Evolutionary conservation across 2,113 vertebrate species (phyloP).

Genomic region (Odobenus rosmarus): DNA sequence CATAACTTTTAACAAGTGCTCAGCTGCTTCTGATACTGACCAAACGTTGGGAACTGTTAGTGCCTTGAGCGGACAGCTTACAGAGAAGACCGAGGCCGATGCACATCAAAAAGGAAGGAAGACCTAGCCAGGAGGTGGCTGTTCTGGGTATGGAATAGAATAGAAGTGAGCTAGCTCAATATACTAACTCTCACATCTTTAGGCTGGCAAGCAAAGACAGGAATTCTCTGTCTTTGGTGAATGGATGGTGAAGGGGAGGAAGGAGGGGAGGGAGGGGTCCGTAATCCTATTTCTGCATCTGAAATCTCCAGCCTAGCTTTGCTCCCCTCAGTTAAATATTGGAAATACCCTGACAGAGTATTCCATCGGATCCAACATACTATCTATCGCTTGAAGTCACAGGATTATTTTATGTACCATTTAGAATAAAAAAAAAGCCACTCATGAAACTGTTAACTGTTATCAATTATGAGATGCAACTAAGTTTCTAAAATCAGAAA

Average conservation of each 20-base stretch:
- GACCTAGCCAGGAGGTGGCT: background rate
- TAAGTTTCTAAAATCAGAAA: conserved; percentile 29
- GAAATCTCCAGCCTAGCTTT: background rate
- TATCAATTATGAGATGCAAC: background rate
- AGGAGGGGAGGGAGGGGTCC: background rate
- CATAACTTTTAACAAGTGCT: background rate
- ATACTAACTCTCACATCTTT: background rate
- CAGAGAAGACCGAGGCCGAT: background rate
- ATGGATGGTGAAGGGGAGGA: background rate
- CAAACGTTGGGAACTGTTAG: background rate
- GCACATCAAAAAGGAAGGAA: background rate
- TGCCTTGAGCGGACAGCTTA: background rate
- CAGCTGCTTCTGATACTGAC: background rate
- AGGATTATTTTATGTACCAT: background rate
- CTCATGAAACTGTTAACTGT: background rate
- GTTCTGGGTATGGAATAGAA: background rate
- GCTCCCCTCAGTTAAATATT: background rate
- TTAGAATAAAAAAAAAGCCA: background rate
- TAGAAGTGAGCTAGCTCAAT: background rate
- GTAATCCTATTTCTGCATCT: background rate
- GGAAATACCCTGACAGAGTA: background rate
- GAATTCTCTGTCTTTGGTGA: background rate
- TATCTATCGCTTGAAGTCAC: background rate
- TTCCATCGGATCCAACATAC: background rate
- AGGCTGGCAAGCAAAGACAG: background rate